Evolutionary conservation across 1,140 invertebrate species (phyloP).

Genomic region (Calycopis cecrops): DNA sequence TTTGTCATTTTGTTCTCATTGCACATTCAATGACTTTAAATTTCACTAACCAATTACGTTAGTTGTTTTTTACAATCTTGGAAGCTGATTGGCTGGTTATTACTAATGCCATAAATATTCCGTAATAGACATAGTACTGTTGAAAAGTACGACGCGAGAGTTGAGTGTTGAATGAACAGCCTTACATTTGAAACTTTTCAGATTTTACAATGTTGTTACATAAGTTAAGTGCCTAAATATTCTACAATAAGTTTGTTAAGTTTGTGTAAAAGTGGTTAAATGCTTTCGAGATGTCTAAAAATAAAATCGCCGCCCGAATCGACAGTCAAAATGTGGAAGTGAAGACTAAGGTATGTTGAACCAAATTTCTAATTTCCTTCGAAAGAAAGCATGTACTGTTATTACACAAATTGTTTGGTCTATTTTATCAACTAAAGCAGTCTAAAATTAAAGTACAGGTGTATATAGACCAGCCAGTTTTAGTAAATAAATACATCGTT

Average conservation of each 20-base stretch:
- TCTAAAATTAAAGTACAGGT: too few relatives aligned
- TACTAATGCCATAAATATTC: constrained; percentile 62
- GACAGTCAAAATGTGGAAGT: constrained; percentile 81
- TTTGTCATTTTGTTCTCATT: not conserved
- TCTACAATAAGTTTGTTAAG: constrained; percentile 43
- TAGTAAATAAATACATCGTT: too few relatives aligned
- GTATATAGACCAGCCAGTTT: too few relatives aligned
- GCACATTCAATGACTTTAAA: not conserved
- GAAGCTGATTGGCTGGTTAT: constrained; percentile 43
- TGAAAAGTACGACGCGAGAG: constrained; percentile 62
- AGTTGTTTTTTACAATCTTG: constrained; percentile 10
- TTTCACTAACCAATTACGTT: constrained; percentile 30
- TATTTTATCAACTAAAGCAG: too few relatives aligned
- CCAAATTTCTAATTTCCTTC: constrained; percentile 51
- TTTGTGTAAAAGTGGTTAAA: constrained; percentile 52
- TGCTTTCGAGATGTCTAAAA: constrained; percentile 80
- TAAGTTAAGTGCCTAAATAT: constrained; percentile 64
- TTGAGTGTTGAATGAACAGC: constrained; percentile 46
- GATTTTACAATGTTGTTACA: constrained; percentile 66
- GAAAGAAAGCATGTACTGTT: constrained; percentile 6
- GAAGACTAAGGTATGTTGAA: constrained; percentile 80
- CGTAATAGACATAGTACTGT: constrained; percentile 41
- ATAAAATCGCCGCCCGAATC: constrained; percentile 78
- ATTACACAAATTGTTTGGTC: too few relatives aligned
- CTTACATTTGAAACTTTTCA: constrained; percentile 59